Conservation (phyloP, 2,113 vertebrate species). For the Dipodomys ordii region DNA sequence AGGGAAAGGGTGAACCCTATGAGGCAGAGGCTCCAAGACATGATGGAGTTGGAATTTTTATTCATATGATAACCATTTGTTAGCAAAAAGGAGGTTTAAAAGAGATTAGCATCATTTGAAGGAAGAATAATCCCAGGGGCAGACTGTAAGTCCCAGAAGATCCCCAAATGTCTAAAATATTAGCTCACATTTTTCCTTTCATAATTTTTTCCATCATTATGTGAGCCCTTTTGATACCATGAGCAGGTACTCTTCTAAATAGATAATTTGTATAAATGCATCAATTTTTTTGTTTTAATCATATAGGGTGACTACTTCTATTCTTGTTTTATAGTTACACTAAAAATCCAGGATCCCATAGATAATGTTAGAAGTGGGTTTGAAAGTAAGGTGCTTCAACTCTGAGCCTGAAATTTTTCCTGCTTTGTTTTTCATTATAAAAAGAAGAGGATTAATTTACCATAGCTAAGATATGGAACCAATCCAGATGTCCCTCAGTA, state of each 20-base stretch:
- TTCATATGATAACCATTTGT: background rate
- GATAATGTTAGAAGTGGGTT: background rate
- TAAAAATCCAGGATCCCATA: background rate
- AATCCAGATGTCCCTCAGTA: no score
- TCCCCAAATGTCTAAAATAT: background rate
- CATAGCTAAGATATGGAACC: no score
- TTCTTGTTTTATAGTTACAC: slow-evolving; percentile 6
- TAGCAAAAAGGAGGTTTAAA: slow-evolving; percentile 12
- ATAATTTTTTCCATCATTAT: background rate
- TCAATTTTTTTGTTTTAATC: background rate
- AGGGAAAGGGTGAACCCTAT: background rate
- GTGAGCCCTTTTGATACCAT: background rate
- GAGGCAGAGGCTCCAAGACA: background rate
- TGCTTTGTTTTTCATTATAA: background rate
- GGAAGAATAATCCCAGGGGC: background rate
- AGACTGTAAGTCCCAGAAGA: background rate
- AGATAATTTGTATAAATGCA: background rate
- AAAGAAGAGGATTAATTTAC: background rate
- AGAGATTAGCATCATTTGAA: background rate
- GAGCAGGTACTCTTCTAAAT: background rate
- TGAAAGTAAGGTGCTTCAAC: background rate
- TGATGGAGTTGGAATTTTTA: background rate
- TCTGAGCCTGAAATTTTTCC: background rate
- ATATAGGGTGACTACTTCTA: background rate
- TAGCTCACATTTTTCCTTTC: slow-evolving; percentile 12